Conservation (phyloP, 23 tunicate genomes). For the Trididemnum clinides region DNA sequence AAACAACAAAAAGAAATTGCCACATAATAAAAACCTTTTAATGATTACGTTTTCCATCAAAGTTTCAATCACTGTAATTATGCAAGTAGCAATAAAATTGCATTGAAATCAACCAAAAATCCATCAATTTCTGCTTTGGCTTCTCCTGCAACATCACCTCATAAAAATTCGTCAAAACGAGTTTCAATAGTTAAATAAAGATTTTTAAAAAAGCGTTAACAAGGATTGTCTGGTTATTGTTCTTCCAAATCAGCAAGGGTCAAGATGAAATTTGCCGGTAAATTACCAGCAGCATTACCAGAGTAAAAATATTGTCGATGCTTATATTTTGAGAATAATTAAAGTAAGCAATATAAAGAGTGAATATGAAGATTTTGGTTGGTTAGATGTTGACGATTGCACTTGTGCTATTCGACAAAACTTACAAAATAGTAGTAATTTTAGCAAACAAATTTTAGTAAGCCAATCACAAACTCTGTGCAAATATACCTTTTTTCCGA, state of each 20-base stretch:
- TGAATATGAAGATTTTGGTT: neutral
- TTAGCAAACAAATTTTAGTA: neutral
- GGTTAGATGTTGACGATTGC: neutral
- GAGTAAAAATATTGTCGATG: neutral
- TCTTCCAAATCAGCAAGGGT: neutral
- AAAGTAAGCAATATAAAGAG: neutral
- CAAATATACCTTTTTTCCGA: neutral
- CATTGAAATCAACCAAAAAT: too few relatives aligned
- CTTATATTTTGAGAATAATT: neutral
- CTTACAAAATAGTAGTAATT: neutral
- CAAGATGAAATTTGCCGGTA: neutral
- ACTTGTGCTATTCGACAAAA: neutral
- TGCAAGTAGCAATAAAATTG: too few relatives aligned
- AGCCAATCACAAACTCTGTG: neutral
- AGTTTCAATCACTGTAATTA: too few relatives aligned
- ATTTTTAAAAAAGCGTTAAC: neutral
- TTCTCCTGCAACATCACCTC: too few relatives aligned
- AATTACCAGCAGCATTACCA: too few relatives aligned
- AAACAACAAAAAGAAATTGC: too few relatives aligned
- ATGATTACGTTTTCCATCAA: too few relatives aligned
- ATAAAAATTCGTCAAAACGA: too few relatives aligned
- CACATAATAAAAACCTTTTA: too few relatives aligned
- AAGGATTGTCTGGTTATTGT: neutral
- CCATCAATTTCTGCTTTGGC: too few relatives aligned
- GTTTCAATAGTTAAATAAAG: neutral